Base-by-base conservation (phyloP, 2,888 invertebrate genomes). In the Torymus auratus region DNA sequence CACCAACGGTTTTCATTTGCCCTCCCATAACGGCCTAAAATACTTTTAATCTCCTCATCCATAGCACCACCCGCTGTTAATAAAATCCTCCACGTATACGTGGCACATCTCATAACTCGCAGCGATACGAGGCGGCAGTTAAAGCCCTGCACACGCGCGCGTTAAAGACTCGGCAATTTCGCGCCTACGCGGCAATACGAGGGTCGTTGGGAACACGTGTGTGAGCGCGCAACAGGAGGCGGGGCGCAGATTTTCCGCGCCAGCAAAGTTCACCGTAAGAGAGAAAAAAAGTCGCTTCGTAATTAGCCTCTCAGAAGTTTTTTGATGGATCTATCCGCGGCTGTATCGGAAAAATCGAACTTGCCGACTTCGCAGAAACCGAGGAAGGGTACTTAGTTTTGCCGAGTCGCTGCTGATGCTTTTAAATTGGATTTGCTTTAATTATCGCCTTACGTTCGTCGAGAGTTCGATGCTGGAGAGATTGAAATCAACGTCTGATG, bases 301-400 rank as follows among this genome's bases (percentile, higher is more conserved):
- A 77, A 77, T 77, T 77, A 77, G 64, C 56, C 50, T 56, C 12
- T 62, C 13, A 56, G 17, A 17, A 70, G 58, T 64, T 55, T 77
- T 77, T 70, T 77, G 77, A 70, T 58, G 64, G 70, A 58, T 77
- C 64, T 56, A 15, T 53, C 7, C 50, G 13, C 15, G 58, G 50
- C 64, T 64, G 50, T 70, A 70, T 67, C 10, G 4, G n/a, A 17
- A n/a, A 23, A 13, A 41, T 41, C 1, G 41, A 41, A 41, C 41
- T 41, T 7, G 41, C 7, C 41, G 7, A 41, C 41, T 41, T 41
- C 7, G 41, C 7, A 7, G 41, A 41, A 10, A 7, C 1, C 41
- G 7, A 41, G 15, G 23, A 20, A 55, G n/a, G 55, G 23, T 65
- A 58, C 41, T 41, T 41, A 41, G 41, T 41, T 41, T 74, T 76